phyloP scores from a whole-genome alignment of 2,888 invertebrate genomes.

The Drosophila leonis region DNA sequence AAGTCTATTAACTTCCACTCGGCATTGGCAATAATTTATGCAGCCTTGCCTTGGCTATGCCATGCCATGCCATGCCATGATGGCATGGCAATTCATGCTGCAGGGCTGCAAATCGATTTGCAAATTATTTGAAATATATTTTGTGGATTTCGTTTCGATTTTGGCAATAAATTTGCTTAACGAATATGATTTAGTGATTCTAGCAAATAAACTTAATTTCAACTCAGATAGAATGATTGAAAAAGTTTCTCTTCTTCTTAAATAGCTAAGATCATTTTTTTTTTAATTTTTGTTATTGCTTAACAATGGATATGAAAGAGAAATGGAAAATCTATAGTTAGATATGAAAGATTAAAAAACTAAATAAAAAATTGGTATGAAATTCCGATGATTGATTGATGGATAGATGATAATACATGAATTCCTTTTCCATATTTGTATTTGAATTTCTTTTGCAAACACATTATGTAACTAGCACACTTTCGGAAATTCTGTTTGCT shows the following conservation, averaged over 20 bases:
- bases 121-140: slow-evolving; percentile 15
- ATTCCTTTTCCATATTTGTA: background rate
- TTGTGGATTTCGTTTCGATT: background rate
- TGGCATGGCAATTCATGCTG: slow-evolving; percentile 4
- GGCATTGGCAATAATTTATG: slow-evolving; percentile 66
- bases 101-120: slow-evolving; percentile 36
- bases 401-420: background rate
- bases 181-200: slow-evolving; percentile 3
- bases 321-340: too few relatives aligned
- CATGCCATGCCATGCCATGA: background rate
- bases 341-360: too few relatives aligned
- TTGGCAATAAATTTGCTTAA: slow-evolving; percentile 7
- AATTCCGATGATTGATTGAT: too few relatives aligned
- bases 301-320: background rate
- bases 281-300: background rate
- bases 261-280: background rate
- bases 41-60: slow-evolving; percentile 37
- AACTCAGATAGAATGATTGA: background rate
- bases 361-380: too few relatives aligned
- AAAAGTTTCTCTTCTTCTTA: background rate
- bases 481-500: slow-evolving; percentile 1
- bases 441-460: background rate
- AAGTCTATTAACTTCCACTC: slow-evolving; percentile 70
- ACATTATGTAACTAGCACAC: background rate
- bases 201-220: background rate